Conservation (phyloP, 2,888 invertebrate species). For the Rhabditophanes sp. region DNA sequence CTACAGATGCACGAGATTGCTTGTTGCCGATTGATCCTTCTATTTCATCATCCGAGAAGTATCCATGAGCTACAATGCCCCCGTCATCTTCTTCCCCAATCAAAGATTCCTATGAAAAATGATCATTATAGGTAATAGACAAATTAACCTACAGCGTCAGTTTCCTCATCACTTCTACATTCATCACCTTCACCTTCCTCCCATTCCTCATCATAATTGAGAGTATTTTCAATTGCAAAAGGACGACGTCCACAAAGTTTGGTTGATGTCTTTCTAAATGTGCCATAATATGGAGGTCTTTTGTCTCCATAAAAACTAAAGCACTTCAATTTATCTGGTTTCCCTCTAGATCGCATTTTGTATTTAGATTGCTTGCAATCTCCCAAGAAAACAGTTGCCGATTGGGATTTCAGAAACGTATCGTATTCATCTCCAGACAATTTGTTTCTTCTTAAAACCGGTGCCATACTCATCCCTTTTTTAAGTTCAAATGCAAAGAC, state of each 20-base stretch:
- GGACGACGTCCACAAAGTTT: slow-evolving; percentile 21
- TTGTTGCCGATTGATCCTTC: too few relatives aligned
- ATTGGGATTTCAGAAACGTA: too few relatives aligned
- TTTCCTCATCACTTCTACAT: slow-evolving; percentile 33
- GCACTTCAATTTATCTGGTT: slow-evolving; percentile 57
- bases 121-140: background rate
- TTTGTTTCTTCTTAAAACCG: slow-evolving; percentile 17
- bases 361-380: too few relatives aligned
- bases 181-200: slow-evolving; percentile 43
- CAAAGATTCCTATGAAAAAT: background rate
- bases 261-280: slow-evolving; percentile 61
- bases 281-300: slow-evolving; percentile 90
- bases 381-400: too few relatives aligned
- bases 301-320: slow-evolving; percentile 76
- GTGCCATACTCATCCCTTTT: slow-evolving; percentile 26
- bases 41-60: slow-evolving; percentile 39
- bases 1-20: too few relatives aligned
- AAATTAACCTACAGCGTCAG: slow-evolving; percentile 12
- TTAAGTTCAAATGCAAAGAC: slow-evolving; percentile 28
- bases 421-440: too few relatives aligned
- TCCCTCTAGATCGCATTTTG: too few relatives aligned
- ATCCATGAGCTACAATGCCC: slow-evolving; percentile 39
- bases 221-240: slow-evolving; percentile 17
- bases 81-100: slow-evolving; percentile 23
- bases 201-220: slow-evolving; percentile 41